Base-by-base conservation (phyloP, 53 echinoderm and acorn worm species). In the Echinometra lucunter region DNA sequence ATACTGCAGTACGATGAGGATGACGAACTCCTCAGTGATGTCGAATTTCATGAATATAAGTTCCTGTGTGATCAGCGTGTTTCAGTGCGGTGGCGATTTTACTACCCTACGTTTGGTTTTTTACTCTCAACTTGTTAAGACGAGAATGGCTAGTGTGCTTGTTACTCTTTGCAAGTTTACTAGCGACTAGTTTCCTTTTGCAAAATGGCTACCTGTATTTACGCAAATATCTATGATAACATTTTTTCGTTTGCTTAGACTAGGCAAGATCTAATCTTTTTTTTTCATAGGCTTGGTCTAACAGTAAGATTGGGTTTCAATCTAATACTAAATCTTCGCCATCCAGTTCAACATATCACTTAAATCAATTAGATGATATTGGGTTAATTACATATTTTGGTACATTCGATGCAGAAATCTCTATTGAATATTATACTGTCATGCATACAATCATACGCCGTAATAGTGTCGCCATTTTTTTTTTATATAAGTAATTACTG, bases 401-500 rank as follows among this genome's bases (percentile, higher is more conserved):
- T 28, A 47, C 15, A 49, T 85, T 85, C 28, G 15, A 25, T 30
- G 85, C 49, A 53, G 27, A 40, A n/a, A 40, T 81, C 25, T 81
- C 18, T 81, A 42, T 81, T 40, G 0, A 81, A 81, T 25, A 81
- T 81, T 23, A 44, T 81, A 81, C 44, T 44, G 81, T 1, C 23
- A 25, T 81, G 81, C 81, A 44, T 38, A 81, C 30, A 74, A 81
- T 81, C 28, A 81, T 85, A 47, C 16, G 49, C 30, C 2, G 28
- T 47, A 49, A 47, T n/a, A 13, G 13, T 12, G 85, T 85, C 85
- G 85, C 85, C 85, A 85, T 85, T 85, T 85, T n/a, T n/a, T n/a
- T n/a, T n/a, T n/a, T 88, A 19, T 2, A 53, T 16, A 45, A 88
- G 35, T 60, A 57, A 89, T 89, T 89, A 89, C 37, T 60, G 60